Conservation (phyloP, 53 echinoderm and acorn worm species). For the Mesocentrotus franciscanus region DNA sequence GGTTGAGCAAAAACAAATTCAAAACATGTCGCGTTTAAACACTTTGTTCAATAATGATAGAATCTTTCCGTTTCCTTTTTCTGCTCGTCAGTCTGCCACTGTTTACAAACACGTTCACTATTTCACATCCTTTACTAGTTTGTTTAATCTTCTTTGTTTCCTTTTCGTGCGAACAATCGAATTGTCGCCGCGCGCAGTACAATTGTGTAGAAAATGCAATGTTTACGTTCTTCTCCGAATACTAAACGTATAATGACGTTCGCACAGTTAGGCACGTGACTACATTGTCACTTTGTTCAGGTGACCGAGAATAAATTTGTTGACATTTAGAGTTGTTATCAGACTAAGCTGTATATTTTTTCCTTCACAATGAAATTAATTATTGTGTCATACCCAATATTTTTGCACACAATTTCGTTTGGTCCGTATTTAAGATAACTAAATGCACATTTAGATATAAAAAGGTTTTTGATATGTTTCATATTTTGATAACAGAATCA, state of each 20-base stretch:
- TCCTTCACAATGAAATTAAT: background rate
- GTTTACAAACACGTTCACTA: no score
- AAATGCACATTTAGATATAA: background rate
- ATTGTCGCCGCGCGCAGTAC: background rate
- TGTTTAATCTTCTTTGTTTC: no score
- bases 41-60: no score
- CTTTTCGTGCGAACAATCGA: background rate
- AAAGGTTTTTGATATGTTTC: background rate
- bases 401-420: background rate
- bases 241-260: background rate
- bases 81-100: no score
- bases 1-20: no score
- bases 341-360: background rate
- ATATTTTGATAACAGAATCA: background rate
- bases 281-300: background rate
- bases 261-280: background rate
- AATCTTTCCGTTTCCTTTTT: no score
- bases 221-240: constrained; percentile 28
- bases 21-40: no score
- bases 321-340: background rate
- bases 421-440: background rate
- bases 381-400: background rate
- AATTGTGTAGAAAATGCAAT: background rate
- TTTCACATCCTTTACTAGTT: no score
- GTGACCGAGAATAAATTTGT: constrained; percentile 12